These are phyloP conservation scores for Sialia sialis DNA, from an alignment of 2,113 vertebrate genomes.

Conservation along the genomic window DNA sequence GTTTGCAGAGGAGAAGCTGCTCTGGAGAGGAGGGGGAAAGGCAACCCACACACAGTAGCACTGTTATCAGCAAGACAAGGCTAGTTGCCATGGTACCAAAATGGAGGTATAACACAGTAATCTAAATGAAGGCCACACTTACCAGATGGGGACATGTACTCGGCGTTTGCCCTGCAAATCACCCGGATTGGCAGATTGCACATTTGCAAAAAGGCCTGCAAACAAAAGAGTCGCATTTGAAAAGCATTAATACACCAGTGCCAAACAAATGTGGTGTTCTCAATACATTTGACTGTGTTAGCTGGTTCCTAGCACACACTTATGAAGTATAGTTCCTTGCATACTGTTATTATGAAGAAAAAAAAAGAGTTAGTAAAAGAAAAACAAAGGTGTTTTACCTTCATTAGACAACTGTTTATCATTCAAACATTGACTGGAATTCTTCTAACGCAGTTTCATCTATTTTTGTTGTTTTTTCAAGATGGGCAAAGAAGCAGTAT, in stretches of 20 bases:
- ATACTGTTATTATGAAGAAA: background rate
- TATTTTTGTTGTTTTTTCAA: background rate
- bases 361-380: background rate
- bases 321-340: background rate
- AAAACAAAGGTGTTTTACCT: background rate
- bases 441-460: background rate
- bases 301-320: background rate
- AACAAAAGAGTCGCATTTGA: slow-evolving; percentile 56
- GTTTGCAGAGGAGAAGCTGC: background rate
- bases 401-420: background rate
- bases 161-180: slow-evolving; percentile 82
- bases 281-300: background rate
- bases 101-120: slow-evolving; percentile 38
- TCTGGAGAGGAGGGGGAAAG: background rate
- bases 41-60: background rate
- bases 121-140: slow-evolving; percentile 71
- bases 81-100: slow-evolving; percentile 74
- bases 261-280: background rate
- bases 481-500: background rate
- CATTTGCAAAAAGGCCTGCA: slow-evolving; percentile 86
- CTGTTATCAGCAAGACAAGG: slow-evolving; percentile 56
- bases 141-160: slow-evolving; percentile 92
- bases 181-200: slow-evolving; percentile 84
- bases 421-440: background rate
- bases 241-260: slow-evolving; percentile 13